These are phyloP conservation scores for Alitta virens DNA, from an alignment of 2,888 invertebrate genomes.

Conservation along the genomic window DNA sequence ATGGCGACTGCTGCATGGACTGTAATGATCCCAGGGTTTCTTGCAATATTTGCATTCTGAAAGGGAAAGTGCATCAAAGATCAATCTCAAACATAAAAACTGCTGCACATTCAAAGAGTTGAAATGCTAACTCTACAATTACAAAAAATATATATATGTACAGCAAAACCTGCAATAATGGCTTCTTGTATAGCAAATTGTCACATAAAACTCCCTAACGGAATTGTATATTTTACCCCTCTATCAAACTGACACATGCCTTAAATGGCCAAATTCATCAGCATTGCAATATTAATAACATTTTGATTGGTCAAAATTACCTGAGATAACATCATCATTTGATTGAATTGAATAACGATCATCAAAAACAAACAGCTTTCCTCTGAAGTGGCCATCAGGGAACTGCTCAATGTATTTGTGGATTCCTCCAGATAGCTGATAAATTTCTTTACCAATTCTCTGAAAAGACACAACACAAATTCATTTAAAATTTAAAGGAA, in stretches of 20 bases:
- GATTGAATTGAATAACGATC: slow-evolving; percentile 20
- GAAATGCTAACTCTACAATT: too few species aligned
- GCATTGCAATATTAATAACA: too few species aligned
- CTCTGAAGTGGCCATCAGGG: slow-evolving; percentile 26
- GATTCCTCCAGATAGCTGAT: slow-evolving; percentile 25
- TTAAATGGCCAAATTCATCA: too few species aligned
- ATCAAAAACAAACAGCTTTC: slow-evolving; percentile 28
- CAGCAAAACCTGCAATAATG: too few species aligned
- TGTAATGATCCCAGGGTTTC: slow-evolving; percentile 19
- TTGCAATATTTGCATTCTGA: slow-evolving; percentile 22
- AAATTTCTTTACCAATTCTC: slow-evolving; percentile 18
- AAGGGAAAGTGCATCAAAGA: too few species aligned
- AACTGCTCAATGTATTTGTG: slow-evolving; percentile 26
- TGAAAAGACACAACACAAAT: background rate
- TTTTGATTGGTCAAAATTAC: too few species aligned
- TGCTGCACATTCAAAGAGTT: too few species aligned
- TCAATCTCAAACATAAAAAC: background rate
- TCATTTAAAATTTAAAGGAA: background rate
- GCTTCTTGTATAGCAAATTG: too few species aligned
- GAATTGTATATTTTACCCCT: too few species aligned
- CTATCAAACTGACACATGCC: too few species aligned
- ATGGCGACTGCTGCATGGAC: slow-evolving; percentile 17
- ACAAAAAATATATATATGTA: too few species aligned
- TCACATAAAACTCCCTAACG: too few species aligned
- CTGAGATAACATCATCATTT: slow-evolving; percentile 23